Evolutionary conservation across 2,113 vertebrate genomes (phyloP).

Genomic region (Nerophis lumbriciformis): DNA sequence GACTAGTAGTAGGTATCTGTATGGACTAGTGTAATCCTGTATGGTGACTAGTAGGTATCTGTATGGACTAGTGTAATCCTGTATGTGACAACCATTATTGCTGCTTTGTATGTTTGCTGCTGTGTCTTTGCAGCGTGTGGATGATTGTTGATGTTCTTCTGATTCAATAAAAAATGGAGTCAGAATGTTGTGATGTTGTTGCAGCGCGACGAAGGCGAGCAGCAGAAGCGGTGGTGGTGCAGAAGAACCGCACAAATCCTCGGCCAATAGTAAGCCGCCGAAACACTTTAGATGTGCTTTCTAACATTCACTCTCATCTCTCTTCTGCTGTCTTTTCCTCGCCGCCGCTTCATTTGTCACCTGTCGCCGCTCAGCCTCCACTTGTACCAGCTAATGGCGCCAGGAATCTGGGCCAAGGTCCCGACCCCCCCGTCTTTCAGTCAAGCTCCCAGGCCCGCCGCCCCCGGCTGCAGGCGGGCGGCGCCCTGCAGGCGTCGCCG

Average conservation of each 20-base stretch:
- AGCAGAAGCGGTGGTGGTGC: conserved; percentile 18
- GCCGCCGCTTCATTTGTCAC: conserved; percentile 26
- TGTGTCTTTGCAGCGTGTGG: too few species aligned
- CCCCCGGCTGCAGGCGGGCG: conserved; percentile 11
- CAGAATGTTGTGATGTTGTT: conserved; percentile 15
- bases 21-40: too few species aligned
- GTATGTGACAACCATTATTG: too few species aligned
- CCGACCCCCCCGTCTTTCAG: conserved; percentile 40
- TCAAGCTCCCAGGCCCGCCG: conserved; percentile 6
- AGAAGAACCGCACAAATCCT: conserved; percentile 44
- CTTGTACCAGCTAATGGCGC: conserved; percentile 37
- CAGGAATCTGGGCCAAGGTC: conserved; percentile 37
- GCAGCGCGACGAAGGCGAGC: conserved; percentile 38
- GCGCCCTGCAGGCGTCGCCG: conserved; percentile 22
- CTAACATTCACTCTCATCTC: conserved; percentile 20
- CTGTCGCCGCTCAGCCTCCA: conserved; percentile 48
- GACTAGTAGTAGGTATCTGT: too few species aligned
- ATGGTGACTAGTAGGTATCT: too few species aligned
- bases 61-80: too few species aligned
- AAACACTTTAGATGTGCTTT: conserved; percentile 19
- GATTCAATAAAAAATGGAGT: too few species aligned
- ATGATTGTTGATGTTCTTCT: too few species aligned
- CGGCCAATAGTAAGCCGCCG: conserved; percentile 47
- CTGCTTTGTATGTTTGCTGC: too few species aligned
- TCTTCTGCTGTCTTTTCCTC: conserved; percentile 29